A percentile compares a stretch with the other conserved stretches of the same genome.
These are phyloP conservation scores for Bubalus kerabau DNA, from an alignment of 2,113 vertebrate genomes.

Conservation along the genomic window DNA sequence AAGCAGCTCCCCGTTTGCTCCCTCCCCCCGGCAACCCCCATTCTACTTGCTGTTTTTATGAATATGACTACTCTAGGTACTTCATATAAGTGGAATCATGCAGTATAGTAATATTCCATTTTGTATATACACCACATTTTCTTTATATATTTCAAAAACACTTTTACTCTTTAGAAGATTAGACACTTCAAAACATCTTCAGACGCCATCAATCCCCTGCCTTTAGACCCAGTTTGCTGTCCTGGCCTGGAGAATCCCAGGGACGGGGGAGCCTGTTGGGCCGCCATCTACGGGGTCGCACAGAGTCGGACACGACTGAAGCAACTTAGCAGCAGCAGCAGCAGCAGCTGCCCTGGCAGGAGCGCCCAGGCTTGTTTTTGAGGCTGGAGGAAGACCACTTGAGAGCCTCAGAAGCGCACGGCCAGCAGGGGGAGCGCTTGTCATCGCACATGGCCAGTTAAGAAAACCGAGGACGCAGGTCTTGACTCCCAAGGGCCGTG, in stretches of 20 bases:
- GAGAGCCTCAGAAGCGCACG: not conserved
- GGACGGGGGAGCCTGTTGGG: too few species aligned
- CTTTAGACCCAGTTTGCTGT: not conserved
- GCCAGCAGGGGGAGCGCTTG: constrained; percentile 35
- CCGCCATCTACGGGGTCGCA: too few species aligned
- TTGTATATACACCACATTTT: not conserved
- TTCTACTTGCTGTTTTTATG: not conserved
- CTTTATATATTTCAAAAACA: not conserved
- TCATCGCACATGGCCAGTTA: not conserved
- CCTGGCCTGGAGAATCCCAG: too few species aligned
- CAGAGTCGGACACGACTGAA: too few species aligned
- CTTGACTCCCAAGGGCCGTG: not conserved
- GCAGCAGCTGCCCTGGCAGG: not conserved
- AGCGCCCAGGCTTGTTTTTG: not conserved
- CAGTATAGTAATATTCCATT: not conserved
- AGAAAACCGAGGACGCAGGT: not conserved
- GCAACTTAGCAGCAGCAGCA: too few species aligned
- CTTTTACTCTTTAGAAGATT: not conserved
- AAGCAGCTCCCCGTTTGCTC: not conserved
- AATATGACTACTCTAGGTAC: not conserved
- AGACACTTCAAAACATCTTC: not conserved
- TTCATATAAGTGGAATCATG: not conserved
- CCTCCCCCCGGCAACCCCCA: not conserved
- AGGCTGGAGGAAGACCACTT: not conserved
- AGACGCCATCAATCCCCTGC: not conserved